Conservation (phyloP, 1,140 invertebrate species). For the Neodiprion virginianus region DNA sequence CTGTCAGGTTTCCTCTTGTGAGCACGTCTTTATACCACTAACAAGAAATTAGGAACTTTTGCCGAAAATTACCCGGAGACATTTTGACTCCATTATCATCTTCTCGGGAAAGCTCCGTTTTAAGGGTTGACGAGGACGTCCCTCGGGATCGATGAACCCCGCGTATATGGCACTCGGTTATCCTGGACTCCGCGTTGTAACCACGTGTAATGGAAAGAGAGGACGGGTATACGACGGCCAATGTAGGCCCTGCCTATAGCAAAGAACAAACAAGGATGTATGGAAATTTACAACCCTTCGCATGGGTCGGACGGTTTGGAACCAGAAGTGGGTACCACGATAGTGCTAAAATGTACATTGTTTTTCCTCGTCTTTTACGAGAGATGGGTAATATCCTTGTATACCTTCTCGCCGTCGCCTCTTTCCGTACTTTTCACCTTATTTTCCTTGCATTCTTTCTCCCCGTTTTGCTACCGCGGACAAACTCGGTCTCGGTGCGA, state of each 20-base stretch:
- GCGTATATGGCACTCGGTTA: neutral
- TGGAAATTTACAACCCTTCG: no score
- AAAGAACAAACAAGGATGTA: no score
- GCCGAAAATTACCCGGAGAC: neutral
- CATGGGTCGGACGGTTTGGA: no score
- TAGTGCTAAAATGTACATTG: neutral
- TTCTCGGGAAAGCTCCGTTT: neutral
- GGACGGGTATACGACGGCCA: neutral
- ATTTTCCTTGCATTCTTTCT: constrained; percentile 11
- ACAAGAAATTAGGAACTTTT: no score
- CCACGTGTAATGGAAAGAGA: neutral
- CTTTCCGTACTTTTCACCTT: constrained; percentile 19
- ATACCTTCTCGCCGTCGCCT: constrained; percentile 11
- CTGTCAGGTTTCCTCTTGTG: no score
- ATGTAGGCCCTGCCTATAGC: no score
- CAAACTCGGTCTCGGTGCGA: no score
- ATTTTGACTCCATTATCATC: constrained; percentile 1
- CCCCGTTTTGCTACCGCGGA: neutral
- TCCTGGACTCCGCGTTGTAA: neutral
- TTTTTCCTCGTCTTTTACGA: constrained; percentile 14
- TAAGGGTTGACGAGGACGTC: neutral
- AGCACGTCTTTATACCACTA: no score
- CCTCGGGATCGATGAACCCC: neutral
- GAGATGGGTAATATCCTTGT: no score
- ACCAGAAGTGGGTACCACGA: no score